Evolutionary conservation across 53 echinoderm and acorn worm genomes (phyloP).

Genomic region (Astropecten irregularis): DNA sequence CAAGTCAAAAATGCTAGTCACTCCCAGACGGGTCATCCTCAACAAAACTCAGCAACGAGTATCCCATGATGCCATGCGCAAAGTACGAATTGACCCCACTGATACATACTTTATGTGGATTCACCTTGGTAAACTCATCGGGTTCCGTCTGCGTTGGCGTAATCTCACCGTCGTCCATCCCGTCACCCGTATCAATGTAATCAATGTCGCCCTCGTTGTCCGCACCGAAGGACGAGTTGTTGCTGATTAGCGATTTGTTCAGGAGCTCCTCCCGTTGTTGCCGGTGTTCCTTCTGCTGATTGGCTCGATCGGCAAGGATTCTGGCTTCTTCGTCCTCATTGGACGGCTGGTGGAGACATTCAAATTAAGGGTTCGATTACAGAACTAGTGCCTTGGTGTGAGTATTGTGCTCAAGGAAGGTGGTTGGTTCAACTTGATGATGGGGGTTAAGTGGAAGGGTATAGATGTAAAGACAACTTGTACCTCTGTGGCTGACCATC

Average conservation of each 20-base stretch:
- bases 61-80: slow-evolving; percentile 43
- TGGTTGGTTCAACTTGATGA: too few relatives aligned
- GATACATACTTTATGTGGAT: slow-evolving; percentile 82
- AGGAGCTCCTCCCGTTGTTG: slow-evolving; percentile 63
- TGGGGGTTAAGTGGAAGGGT: too few relatives aligned
- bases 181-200: slow-evolving; percentile 77
- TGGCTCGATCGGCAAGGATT: slow-evolving; percentile 80
- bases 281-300: slow-evolving; percentile 88
- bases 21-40: too few relatives aligned
- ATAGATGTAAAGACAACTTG: too few relatives aligned
- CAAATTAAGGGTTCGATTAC: too few relatives aligned
- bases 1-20: too few relatives aligned
- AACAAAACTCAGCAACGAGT: too few relatives aligned
- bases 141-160: slow-evolving; percentile 87
- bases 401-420: too few relatives aligned
- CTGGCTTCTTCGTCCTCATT: slow-evolving; percentile 94
- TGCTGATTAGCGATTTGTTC: slow-evolving; percentile 23
- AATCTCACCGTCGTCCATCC: slow-evolving; percentile 76
- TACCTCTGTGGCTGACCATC: slow-evolving; percentile 99
- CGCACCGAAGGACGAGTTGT: slow-evolving; percentile 35
- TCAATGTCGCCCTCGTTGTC: slow-evolving; percentile 71
- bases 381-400: too few relatives aligned
- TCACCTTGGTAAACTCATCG: slow-evolving; percentile 92
- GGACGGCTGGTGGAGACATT: slow-evolving; percentile 65
- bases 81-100: too few relatives aligned